Percentiles rank a stretch among this genome's conserved stretches.
phyloP scores from a whole-genome alignment of 1,140 invertebrate genomes.

The Linepithema humile region DNA sequence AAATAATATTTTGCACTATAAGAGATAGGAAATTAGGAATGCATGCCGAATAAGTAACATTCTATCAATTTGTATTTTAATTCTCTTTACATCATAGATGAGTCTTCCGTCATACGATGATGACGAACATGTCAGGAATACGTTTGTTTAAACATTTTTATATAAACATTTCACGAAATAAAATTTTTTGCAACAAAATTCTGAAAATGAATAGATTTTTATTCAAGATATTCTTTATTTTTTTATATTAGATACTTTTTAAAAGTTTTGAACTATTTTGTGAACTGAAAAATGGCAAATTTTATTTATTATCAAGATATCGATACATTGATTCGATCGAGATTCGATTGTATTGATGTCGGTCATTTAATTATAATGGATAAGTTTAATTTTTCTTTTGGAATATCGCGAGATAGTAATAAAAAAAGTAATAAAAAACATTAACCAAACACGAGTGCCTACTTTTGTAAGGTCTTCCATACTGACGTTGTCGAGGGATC shows the following conservation, averaged over 20 bases:
- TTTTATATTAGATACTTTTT: neutral
- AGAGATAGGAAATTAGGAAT: conserved; percentile 5
- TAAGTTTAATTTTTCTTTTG: neutral
- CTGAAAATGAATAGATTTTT: neutral
- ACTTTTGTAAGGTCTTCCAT: conserved; percentile 64
- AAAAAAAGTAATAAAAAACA: neutral
- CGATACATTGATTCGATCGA: neutral
- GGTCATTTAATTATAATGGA: neutral
- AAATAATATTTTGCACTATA: conserved; percentile 4
- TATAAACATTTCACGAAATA: conserved; percentile 7
- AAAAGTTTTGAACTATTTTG: neutral
- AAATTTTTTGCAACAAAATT: neutral
- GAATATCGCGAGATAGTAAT: neutral
- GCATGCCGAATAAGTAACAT: neutral
- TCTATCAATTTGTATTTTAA: neutral
- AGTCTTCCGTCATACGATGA: neutral
- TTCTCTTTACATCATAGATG: neutral
- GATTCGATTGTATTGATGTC: too few species aligned
- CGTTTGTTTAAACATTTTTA: neutral
- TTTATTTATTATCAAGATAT: neutral
- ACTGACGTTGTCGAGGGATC: neutral
- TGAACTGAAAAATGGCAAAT: neutral
- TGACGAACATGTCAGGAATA: neutral
- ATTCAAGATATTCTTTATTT: neutral
- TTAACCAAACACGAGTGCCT: conserved; percentile 65